A percentile compares a stretch with the other conserved stretches of the same genome.
Evolutionary conservation across 2,797 vertebrate genomes (phyloP).

Genomic region (Morelia viridis): DNA sequence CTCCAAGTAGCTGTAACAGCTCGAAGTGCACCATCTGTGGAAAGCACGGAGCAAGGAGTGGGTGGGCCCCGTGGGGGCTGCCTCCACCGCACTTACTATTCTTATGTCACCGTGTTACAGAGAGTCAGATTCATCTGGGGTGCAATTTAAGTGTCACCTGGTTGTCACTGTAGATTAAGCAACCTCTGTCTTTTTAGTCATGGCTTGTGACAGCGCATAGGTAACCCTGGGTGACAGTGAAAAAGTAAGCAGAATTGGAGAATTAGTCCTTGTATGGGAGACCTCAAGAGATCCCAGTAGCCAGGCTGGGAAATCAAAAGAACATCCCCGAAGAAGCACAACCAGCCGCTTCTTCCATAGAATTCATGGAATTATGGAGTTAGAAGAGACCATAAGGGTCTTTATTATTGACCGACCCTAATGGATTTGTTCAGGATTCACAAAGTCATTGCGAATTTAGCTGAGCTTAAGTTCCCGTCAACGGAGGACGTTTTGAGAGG

Average conservation of each 20-base stretch:
- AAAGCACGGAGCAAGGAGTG: neutral
- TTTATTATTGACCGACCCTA: too few species aligned
- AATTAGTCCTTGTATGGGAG: neutral
- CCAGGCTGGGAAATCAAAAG: neutral
- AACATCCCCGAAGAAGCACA: neutral
- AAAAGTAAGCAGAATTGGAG: neutral
- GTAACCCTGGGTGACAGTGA: neutral
- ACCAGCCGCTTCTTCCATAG: rapidly evolving
- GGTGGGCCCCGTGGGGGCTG: neutral
- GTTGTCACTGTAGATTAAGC: neutral
- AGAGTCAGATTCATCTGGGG: neutral
- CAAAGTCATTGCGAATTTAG: neutral
- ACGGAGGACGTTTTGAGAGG: neutral
- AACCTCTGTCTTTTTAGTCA: neutral
- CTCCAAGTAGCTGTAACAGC: neutral
- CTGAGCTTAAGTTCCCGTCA: neutral
- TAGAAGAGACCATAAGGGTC: neutral
- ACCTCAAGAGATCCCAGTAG: neutral
- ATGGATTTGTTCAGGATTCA: neutral
- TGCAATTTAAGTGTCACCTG: neutral
- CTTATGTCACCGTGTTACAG: neutral
- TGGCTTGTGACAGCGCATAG: neutral
- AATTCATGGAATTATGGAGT: neutral
- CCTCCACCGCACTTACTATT: neutral
- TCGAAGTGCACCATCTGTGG: neutral